Conservation (phyloP, 2,797 vertebrate species). For the Chelon labrosus region DNA sequence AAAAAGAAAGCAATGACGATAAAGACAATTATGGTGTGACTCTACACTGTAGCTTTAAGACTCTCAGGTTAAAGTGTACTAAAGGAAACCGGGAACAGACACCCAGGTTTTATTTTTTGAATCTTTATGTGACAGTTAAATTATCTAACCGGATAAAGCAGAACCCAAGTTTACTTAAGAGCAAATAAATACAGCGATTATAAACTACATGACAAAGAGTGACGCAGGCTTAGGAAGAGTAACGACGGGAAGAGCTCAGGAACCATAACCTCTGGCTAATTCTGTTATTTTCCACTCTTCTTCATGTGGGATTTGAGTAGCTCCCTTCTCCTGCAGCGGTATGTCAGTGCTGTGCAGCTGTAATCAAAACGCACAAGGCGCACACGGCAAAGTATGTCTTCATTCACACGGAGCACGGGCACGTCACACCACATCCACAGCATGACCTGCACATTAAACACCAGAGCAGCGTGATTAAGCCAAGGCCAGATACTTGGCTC, state of each 20-base stretch:
- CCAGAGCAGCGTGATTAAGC: conserved; percentile 50
- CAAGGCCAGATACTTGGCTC: conserved; percentile 43
- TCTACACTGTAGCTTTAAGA: background rate
- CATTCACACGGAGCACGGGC: conserved; percentile 30
- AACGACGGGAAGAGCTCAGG: background rate
- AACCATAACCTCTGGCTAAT: conserved; percentile 19
- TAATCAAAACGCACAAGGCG: conserved; percentile 37
- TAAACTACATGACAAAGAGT: conserved; percentile 1
- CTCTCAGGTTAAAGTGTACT: conserved; percentile 8
- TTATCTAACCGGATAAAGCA: background rate
- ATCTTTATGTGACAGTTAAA: conserved; percentile 5
- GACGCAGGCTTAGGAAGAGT: background rate
- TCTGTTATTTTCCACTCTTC: background rate
- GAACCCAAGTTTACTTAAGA: conserved; percentile 14
- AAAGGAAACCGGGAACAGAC: conserved; percentile 6
- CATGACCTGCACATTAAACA: conserved; percentile 50
- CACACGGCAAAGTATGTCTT: conserved; percentile 49
- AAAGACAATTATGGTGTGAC: too few species aligned
- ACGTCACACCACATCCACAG: conserved; percentile 39
- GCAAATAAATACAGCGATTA: background rate
- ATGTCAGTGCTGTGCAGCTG: conserved; percentile 41
- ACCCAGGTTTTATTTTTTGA: background rate
- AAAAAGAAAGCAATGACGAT: too few species aligned
- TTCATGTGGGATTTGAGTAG: conserved; percentile 1
- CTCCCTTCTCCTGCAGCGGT: conserved; percentile 5